Evolutionary conservation across 37 sponge, comb jelly and placozoan genomes (phyloP).

Genomic region (Halisarca cf. caerulea): DNA sequence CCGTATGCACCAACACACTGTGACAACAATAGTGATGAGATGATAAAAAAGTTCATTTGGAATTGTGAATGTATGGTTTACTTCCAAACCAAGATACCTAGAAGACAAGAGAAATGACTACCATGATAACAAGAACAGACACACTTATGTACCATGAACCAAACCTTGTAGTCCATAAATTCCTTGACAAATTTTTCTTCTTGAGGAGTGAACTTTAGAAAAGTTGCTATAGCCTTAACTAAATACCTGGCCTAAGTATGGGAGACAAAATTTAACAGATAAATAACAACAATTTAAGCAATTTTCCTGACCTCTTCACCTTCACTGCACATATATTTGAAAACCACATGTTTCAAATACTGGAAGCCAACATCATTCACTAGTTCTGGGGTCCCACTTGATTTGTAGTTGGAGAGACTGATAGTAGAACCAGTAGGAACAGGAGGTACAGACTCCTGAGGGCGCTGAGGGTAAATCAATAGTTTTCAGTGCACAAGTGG

Average conservation of each 20-base stretch:
- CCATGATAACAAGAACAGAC: too few species aligned
- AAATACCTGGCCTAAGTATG: slow-evolving; percentile 51
- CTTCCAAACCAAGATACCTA: too few species aligned
- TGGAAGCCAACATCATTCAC: not conserved
- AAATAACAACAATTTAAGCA: not conserved
- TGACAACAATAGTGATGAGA: too few species aligned
- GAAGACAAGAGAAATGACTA: too few species aligned
- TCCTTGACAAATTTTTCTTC: slow-evolving; percentile 62
- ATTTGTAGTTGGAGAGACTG: not conserved
- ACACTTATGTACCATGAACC: too few species aligned
- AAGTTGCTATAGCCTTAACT: slow-evolving; percentile 58
- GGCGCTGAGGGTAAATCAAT: too few species aligned
- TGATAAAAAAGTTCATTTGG: too few species aligned
- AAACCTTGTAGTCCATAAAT: slow-evolving; percentile 67
- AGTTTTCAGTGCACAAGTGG: too few species aligned
- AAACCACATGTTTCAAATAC: slow-evolving; percentile 75
- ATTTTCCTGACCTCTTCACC: slow-evolving; percentile 60
- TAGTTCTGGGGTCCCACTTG: not conserved
- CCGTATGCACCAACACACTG: too few species aligned
- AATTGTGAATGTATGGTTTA: too few species aligned
- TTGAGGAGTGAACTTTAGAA: slow-evolving; percentile 57
- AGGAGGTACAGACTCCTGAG: not conserved
- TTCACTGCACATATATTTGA: slow-evolving; percentile 69
- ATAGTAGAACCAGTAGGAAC: not conserved
- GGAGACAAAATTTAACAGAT: not conserved